phyloP scores from a whole-genome alignment of 2,797 vertebrate genomes.

The Aphelocoma californica region DNA sequence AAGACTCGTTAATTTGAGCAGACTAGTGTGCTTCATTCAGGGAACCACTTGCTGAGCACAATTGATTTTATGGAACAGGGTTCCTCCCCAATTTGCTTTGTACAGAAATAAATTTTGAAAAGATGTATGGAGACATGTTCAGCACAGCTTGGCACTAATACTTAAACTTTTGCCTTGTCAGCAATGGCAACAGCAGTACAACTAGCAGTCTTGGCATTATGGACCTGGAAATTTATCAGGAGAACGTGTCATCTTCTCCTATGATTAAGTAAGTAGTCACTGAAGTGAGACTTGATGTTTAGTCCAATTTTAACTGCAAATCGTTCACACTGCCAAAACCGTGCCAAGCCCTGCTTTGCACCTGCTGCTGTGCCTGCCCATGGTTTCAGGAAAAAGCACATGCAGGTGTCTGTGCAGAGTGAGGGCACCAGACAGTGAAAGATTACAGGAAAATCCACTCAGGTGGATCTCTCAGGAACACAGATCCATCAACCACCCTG shows the following conservation, averaged over 20 bases:
- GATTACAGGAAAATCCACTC: neutral
- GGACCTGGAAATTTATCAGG: conserved; percentile 92
- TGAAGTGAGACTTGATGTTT: conserved; percentile 61
- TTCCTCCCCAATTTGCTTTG: neutral
- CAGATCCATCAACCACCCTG: neutral
- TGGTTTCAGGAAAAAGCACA: neutral
- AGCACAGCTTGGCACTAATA: conserved; percentile 72
- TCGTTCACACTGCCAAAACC: neutral
- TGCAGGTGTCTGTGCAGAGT: conserved; percentile 2
- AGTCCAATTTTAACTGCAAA: conserved; percentile 65
- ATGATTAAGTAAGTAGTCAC: conserved; percentile 85
- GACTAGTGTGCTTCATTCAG: neutral
- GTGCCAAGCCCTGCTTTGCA: conserved; percentile 58
- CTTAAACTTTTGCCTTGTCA: conserved; percentile 84
- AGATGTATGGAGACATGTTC: conserved; percentile 29
- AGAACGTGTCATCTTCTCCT: conserved; percentile 82
- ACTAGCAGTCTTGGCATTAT: conserved; percentile 90
- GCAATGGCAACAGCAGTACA: conserved; percentile 93
- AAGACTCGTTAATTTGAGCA: neutral
- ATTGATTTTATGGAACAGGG: neutral
- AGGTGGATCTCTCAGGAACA: neutral
- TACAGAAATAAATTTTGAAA: neutral
- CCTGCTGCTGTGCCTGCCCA: neutral
- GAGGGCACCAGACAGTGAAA: neutral
- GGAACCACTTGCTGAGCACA: neutral